Conservation (phyloP, 2,113 vertebrate species). For the Cyanocitta stelleri region DNA sequence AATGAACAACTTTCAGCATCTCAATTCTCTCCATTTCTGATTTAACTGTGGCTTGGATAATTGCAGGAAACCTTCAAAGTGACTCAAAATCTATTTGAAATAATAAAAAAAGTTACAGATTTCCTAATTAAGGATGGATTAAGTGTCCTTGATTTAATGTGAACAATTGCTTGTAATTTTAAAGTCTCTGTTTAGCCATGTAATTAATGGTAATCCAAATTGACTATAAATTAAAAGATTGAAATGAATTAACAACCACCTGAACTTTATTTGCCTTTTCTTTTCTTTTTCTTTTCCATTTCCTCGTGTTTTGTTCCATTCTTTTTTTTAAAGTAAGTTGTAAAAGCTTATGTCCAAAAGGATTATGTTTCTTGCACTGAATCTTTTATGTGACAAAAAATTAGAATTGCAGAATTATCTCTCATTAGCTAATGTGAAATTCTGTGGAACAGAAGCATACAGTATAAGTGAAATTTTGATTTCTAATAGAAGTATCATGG, state of each 20-base stretch:
- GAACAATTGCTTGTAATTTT: background rate
- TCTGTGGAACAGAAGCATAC: background rate
- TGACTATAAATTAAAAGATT: background rate
- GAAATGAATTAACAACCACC: background rate
- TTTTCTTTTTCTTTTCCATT: background rate
- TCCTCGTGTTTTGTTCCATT: background rate
- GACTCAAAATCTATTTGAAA: background rate
- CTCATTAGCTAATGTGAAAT: background rate
- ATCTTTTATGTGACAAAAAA: background rate
- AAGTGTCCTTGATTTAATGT: background rate
- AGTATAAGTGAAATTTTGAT: background rate
- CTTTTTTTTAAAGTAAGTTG: background rate
- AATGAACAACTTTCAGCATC: background rate
- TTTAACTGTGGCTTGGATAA: background rate
- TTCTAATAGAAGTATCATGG: background rate
- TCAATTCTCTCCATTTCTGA: background rate
- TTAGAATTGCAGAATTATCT: background rate
- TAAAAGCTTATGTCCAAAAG: background rate
- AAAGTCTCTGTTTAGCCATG: background rate
- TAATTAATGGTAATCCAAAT: conserved; percentile 29
- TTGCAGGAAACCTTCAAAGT: background rate
- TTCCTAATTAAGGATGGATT: background rate
- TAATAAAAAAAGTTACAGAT: background rate
- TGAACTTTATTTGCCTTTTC: background rate
- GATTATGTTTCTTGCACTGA: background rate